Evolutionary conservation across 2,888 invertebrate genomes (phyloP).

Genomic region (Hypsopygia costalis): DNA sequence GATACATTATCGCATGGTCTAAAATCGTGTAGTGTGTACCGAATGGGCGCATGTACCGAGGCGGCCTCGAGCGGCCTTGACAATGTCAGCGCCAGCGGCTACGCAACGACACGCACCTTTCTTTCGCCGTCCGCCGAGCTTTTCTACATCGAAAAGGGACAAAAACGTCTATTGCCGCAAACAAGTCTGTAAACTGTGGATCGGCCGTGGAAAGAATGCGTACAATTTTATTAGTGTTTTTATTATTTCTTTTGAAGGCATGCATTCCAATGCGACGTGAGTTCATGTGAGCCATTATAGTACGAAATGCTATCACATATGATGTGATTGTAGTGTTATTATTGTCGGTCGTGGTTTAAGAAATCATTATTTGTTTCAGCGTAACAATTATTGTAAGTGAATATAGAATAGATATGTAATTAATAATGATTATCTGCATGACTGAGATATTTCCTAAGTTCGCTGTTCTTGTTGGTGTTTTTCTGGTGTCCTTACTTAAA

Average conservation of each 20-base stretch:
- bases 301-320: too few species aligned
- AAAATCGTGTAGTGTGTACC: conserved; percentile 41
- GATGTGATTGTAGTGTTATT: too few species aligned
- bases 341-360: too few species aligned
- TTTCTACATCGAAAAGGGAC: conserved; percentile 1
- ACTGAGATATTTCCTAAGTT: too few species aligned
- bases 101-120: conserved; percentile 18
- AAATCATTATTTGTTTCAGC: too few species aligned
- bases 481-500: too few species aligned
- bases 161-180: conserved; percentile 6
- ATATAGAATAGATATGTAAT: too few species aligned
- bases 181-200: conserved; percentile 6
- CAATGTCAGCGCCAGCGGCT: conserved; percentile 50
- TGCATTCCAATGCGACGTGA: neutral
- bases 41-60: conserved; percentile 28
- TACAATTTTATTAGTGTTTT: conserved; percentile 9
- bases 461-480: too few species aligned
- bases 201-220: conserved; percentile 9
- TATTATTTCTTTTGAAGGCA: neutral
- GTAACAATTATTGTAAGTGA: too few species aligned
- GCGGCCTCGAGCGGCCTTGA: conserved; percentile 60
- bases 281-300: too few species aligned
- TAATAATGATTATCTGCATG: too few species aligned
- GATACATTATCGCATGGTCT: conserved; percentile 3
- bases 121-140: conserved; percentile 5